Conservation (phyloP, 2,888 invertebrate genomes). For the Leucoma salicis region DNA sequence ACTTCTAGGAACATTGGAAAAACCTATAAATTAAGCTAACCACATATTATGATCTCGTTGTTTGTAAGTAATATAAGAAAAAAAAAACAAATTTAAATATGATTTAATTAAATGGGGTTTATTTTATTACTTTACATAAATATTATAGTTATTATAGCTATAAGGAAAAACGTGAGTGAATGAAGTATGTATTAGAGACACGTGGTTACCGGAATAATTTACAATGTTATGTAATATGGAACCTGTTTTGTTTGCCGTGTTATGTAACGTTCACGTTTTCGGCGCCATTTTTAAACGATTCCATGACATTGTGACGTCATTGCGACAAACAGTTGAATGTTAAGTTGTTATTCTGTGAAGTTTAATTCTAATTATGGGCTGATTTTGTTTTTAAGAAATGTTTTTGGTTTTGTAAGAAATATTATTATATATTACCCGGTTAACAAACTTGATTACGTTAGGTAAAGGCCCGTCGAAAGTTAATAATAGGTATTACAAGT, state of each 20-base stretch:
- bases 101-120: background rate
- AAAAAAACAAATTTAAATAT: background rate
- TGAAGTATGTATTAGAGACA: slow-evolving; percentile 16
- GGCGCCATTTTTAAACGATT: slow-evolving; percentile 17
- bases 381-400: background rate
- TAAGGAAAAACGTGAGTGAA: slow-evolving; percentile 22
- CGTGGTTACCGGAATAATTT: slow-evolving; percentile 14
- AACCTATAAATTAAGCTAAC: background rate
- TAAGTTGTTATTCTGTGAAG: background rate
- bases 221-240: slow-evolving; percentile 24
- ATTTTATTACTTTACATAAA: background rate
- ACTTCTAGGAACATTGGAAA: background rate
- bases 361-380: background rate
- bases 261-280: slow-evolving; percentile 18
- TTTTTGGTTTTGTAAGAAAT: background rate
- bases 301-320: slow-evolving; percentile 22
- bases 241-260: slow-evolving; percentile 17
- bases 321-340: background rate
- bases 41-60: background rate
- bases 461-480: too few relatives aligned
- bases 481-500: too few relatives aligned
- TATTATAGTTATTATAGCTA: slow-evolving; percentile 3
- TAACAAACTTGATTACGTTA: too few relatives aligned
- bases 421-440: background rate
- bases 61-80: background rate